Evolutionary conservation across 2,888 invertebrate species (phyloP).

Genomic region (Ypsolopha sequella): DNA sequence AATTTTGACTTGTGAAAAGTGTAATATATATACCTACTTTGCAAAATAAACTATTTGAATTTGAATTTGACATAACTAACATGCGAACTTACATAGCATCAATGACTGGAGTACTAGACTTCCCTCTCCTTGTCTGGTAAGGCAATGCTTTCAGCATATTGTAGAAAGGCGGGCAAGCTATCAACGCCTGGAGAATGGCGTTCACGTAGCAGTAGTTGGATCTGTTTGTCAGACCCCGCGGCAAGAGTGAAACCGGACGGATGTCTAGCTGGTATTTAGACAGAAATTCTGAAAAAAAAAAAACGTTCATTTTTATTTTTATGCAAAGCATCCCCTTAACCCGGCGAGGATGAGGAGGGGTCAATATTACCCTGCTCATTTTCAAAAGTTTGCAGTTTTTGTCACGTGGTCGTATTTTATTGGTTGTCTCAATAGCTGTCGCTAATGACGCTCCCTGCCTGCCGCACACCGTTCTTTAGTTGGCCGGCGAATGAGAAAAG

Average conservation of each 20-base stretch:
- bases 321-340: not conserved
- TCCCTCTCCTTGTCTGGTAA: constrained; percentile 71
- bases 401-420: no score
- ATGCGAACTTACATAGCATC: constrained; percentile 88
- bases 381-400: no score
- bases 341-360: no score
- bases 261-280: constrained; percentile 82
- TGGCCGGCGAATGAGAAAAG: no score
- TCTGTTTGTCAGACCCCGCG: constrained; percentile 92
- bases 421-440: no score
- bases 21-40: no score
- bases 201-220: constrained; percentile 98
- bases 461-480: no score
- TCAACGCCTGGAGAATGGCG: constrained; percentile 92
- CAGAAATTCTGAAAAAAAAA: constrained; percentile 76
- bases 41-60: no score
- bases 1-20: no score
- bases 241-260: constrained; percentile 82
- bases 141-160: constrained; percentile 88
- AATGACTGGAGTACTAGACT: constrained; percentile 84
- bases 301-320: not conserved
- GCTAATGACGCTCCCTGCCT: no score
- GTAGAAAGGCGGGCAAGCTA: constrained; percentile 96
- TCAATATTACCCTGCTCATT: no score
- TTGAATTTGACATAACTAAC: not conserved